Evolutionary conservation across 2,888 invertebrate species (phyloP).

Genomic region (Odontocolon sp.): DNA sequence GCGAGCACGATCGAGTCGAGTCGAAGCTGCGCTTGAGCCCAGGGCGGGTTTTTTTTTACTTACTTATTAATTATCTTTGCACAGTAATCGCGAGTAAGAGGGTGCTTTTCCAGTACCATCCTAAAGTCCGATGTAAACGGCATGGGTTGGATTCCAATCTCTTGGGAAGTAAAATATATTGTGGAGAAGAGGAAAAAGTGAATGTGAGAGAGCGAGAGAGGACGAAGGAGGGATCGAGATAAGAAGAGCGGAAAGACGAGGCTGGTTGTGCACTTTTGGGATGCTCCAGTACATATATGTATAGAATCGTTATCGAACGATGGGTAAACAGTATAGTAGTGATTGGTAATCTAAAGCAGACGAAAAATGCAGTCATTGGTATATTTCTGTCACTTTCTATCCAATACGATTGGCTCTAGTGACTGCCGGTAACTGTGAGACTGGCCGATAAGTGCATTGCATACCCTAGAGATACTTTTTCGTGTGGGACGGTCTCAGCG

Average conservation of each 20-base stretch:
- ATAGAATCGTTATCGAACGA: no score
- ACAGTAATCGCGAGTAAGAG: slow-evolving; percentile 10
- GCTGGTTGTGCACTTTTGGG: slow-evolving; percentile 33
- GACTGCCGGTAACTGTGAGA: no score
- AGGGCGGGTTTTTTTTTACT: slow-evolving; percentile 21
- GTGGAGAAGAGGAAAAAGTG: background rate
- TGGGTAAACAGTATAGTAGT: no score
- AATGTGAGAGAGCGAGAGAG: slow-evolving; percentile 13
- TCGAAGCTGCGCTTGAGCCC: background rate
- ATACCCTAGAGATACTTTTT: slow-evolving; percentile 29
- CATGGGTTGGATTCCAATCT: slow-evolving; percentile 44
- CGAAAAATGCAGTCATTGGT: no score
- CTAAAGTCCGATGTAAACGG: slow-evolving; percentile 48
- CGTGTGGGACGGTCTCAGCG: slow-evolving; percentile 57
- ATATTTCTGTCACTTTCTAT: no score
- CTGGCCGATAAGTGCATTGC: background rate
- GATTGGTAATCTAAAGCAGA: no score
- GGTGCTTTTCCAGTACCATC: slow-evolving; percentile 25
- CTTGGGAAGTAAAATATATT: slow-evolving; percentile 22
- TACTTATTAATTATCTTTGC: slow-evolving; percentile 52
- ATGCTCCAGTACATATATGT: slow-evolving; percentile 1
- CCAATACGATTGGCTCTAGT: no score
- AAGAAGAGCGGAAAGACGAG: slow-evolving; percentile 1
- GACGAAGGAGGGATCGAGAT: slow-evolving; percentile 13
- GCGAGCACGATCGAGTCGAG: slow-evolving; percentile 1